A percentile compares a stretch with the other conserved stretches of the same genome.
These are phyloP conservation scores for Drosophila seclusa DNA, from an alignment of 2,888 invertebrate genomes.

Conservation along the genomic window DNA sequence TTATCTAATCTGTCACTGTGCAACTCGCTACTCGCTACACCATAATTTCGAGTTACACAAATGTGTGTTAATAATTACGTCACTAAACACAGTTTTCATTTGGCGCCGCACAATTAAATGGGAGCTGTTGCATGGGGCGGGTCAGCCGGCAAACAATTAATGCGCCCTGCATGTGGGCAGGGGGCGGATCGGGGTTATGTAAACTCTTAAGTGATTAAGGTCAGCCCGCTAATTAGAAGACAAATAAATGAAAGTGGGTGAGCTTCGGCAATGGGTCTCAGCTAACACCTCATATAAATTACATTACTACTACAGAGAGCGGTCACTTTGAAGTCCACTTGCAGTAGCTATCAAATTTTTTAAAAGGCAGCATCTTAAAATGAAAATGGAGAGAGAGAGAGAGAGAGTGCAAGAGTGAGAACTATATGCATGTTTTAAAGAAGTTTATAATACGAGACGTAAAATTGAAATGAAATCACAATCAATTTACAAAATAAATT, in stretches of 20 bases:
- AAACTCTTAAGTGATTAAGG: constrained; percentile 79
- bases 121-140: constrained; percentile 23
- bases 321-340: constrained; percentile 51
- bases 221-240: constrained; percentile 71
- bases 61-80: constrained; percentile 57
- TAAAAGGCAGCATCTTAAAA: background rate
- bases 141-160: constrained; percentile 51
- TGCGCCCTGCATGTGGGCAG: constrained; percentile 34
- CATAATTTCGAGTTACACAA: constrained; percentile 30
- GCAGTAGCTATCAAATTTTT: background rate
- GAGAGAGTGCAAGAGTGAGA: background rate
- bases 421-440: background rate
- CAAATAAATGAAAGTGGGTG: constrained; percentile 68
- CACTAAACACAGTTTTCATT: constrained; percentile 43
- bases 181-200: constrained; percentile 43
- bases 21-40: constrained; percentile 13
- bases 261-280: constrained; percentile 25
- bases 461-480: background rate
- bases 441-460: background rate
- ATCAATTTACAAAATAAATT: background rate
- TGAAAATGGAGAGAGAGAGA: too few species aligned
- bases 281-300: constrained; percentile 13
- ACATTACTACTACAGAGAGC: constrained; percentile 16
- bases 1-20: constrained; percentile 46
- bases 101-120: constrained; percentile 30